These are phyloP conservation scores for Catocala fraxini DNA, from an alignment of 2,888 invertebrate species.

Conservation along the genomic window DNA sequence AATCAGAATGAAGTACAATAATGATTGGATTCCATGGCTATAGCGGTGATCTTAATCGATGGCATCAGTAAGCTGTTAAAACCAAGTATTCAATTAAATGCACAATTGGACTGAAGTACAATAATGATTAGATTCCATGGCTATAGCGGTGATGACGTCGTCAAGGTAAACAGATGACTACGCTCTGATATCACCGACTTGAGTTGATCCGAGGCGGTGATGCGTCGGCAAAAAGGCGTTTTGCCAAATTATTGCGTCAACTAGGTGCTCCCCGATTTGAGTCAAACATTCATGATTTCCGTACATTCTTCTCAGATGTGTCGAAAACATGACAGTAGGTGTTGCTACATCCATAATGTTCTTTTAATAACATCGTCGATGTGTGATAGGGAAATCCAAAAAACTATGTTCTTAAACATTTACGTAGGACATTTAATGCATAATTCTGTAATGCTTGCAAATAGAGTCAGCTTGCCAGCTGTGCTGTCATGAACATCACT, in stretches of 20 bases:
- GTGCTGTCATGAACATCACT: neutral
- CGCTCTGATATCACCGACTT: slow-evolving; percentile 40
- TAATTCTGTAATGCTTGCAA: slow-evolving; percentile 1
- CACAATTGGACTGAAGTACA: neutral
- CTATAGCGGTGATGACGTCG: slow-evolving; percentile 25
- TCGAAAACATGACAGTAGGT: slow-evolving; percentile 9
- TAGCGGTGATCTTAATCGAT: no score
- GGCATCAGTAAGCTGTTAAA: neutral
- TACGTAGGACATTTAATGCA: no score
- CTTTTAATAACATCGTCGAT: neutral
- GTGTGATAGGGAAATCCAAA: neutral
- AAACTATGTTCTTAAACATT: no score
- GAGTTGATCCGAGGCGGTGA: slow-evolving; percentile 7
- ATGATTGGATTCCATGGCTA: neutral
- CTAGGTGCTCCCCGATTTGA: slow-evolving; percentile 27
- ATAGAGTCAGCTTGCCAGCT: neutral
- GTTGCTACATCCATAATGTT: neutral
- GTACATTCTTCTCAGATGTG: slow-evolving; percentile 12
- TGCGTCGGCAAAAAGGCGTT: slow-evolving; percentile 15
- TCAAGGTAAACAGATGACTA: slow-evolving; percentile 41
- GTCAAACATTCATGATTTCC: slow-evolving; percentile 11
- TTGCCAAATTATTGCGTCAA: slow-evolving; percentile 29
- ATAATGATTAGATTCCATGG: neutral
- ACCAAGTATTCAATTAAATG: neutral
- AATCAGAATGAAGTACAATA: neutral